These are phyloP conservation scores for Spilarctia lutea DNA, from an alignment of 2,888 invertebrate genomes.

Conservation along the genomic window DNA sequence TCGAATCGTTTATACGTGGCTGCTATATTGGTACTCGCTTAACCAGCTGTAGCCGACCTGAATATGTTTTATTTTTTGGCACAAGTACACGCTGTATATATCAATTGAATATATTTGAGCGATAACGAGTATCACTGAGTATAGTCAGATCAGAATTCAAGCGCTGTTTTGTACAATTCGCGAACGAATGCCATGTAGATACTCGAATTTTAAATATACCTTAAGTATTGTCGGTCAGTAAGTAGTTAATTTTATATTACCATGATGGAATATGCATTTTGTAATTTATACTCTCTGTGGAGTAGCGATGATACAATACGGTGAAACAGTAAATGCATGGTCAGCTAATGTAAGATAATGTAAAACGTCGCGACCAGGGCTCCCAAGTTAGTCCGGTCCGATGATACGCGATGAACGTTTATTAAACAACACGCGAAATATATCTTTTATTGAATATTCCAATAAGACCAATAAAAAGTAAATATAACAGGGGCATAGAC, in stretches of 20 bases:
- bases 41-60: slow-evolving; percentile 20
- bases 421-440: too few relatives aligned
- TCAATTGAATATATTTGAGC: slow-evolving; percentile 37
- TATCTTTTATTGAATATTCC: too few relatives aligned
- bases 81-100: slow-evolving; percentile 25
- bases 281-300: too few relatives aligned
- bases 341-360: too few relatives aligned
- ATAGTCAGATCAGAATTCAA: background rate
- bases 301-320: too few relatives aligned
- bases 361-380: too few relatives aligned
- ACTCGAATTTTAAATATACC: background rate
- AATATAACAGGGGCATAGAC: too few relatives aligned
- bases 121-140: slow-evolving; percentile 11
- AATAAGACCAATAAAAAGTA: too few relatives aligned
- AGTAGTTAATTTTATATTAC: background rate
- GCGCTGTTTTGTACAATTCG: background rate
- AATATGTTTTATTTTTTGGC: slow-evolving; percentile 31
- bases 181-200: background rate
- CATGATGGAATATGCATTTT: background rate
- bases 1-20: slow-evolving; percentile 21
- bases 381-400: too few relatives aligned
- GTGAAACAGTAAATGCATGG: too few relatives aligned
- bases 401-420: too few relatives aligned
- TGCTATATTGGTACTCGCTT: slow-evolving; percentile 31
- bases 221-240: background rate